Percentiles rank a stretch among this genome's conserved stretches.
phyloP scores from a whole-genome alignment of 64 coral and sea anemone species.

The Montipora cactus region DNA sequence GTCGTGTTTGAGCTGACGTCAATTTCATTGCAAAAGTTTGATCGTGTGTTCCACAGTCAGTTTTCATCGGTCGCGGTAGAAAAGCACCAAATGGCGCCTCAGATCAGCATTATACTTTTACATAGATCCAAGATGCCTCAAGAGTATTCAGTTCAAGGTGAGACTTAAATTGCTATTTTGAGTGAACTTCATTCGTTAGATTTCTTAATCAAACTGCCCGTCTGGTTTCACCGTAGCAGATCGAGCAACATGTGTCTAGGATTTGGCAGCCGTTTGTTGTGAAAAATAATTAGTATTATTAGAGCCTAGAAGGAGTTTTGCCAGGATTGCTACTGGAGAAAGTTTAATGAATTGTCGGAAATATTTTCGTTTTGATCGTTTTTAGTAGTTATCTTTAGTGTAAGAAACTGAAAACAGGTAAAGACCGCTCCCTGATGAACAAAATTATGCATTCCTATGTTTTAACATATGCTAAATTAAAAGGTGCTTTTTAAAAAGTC shows the following conservation, averaged over 20 bases:
- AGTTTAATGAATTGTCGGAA: not conserved
- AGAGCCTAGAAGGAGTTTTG: not conserved
- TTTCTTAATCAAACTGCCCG: too few species aligned
- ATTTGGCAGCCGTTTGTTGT: not conserved
- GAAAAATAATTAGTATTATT: not conserved
- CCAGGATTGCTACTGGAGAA: not conserved
- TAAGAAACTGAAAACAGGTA: too few species aligned
- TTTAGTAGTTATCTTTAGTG: too few species aligned
- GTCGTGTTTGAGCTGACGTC: not conserved
- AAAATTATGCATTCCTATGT: too few species aligned
- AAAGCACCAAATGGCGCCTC: not conserved
- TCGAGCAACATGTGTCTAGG: too few species aligned
- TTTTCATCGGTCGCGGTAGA: not conserved
- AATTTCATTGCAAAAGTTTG: not conserved
- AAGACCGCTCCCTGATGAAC: too few species aligned
- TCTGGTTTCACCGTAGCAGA: too few species aligned
- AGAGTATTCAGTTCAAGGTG: not conserved
- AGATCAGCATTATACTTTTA: not conserved
- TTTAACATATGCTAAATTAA: too few species aligned
- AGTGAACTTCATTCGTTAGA: too few species aligned
- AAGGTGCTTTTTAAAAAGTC: too few species aligned
- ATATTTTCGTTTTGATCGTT: too few species aligned
- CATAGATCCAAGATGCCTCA: not conserved
- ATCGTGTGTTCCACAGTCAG: not conserved
- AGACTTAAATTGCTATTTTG: not conserved